Percentiles rank a stretch among this genome's conserved stretches.
These are phyloP conservation scores for Chaetodon auriga DNA, from an alignment of 2,113 vertebrate species.

Conservation along the genomic window DNA sequence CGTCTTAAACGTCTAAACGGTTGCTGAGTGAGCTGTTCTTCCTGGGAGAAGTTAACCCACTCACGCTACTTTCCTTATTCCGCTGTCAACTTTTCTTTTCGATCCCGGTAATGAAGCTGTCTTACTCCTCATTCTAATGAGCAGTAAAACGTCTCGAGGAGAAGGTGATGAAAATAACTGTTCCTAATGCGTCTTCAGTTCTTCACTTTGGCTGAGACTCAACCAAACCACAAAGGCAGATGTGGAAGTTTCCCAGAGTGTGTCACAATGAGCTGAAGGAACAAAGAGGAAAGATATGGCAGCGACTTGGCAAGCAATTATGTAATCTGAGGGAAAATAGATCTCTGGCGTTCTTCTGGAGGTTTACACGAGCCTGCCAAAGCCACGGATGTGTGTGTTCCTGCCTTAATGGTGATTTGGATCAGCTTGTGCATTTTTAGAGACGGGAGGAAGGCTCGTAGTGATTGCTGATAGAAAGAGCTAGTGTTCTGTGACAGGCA, in stretches of 20 bases:
- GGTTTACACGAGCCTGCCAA: slow-evolving; percentile 29
- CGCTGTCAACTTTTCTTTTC: not conserved
- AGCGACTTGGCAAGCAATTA: slow-evolving; percentile 32
- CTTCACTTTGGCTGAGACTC: slow-evolving; percentile 34
- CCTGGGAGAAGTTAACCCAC: not conserved
- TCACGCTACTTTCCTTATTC: not conserved
- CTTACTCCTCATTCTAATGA: slow-evolving; percentile 16
- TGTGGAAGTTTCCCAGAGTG: slow-evolving; percentile 49
- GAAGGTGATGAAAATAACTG: slow-evolving; percentile 23
- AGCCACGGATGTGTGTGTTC: slow-evolving; percentile 7
- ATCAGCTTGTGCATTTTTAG: slow-evolving; percentile 23
- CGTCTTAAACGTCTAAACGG: not conserved
- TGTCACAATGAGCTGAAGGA: slow-evolving; percentile 39
- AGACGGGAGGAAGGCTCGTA: not conserved
- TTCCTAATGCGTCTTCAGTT: slow-evolving; percentile 32
- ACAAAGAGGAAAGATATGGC: slow-evolving; percentile 33
- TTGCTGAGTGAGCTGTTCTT: not conserved
- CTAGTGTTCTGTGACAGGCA: slow-evolving; percentile 51
- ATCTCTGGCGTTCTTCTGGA: slow-evolving; percentile 10
- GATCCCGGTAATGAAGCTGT: slow-evolving; percentile 18
- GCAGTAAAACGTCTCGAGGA: not conserved
- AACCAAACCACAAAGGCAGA: slow-evolving; percentile 49
- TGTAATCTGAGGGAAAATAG: slow-evolving; percentile 24
- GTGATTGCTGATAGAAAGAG: slow-evolving; percentile 32
- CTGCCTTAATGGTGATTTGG: slow-evolving; percentile 26